Percentiles rank a stretch among this genome's conserved stretches.
Evolutionary conservation across 2,888 invertebrate genomes (phyloP).

Genomic region (Torymus tubicola): DNA sequence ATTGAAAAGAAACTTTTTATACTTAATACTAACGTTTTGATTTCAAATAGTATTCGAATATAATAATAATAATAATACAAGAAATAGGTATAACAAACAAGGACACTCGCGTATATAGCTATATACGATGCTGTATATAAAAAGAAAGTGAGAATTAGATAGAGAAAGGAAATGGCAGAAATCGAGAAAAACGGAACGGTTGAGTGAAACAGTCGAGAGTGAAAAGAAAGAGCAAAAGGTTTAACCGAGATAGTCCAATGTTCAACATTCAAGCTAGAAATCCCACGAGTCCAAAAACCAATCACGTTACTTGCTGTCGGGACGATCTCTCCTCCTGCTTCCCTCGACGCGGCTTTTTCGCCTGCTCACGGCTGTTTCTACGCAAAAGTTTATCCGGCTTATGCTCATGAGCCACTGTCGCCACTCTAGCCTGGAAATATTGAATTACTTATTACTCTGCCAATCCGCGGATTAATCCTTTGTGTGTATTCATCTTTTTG

Average conservation of each 20-base stretch:
- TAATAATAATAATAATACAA: too few species aligned
- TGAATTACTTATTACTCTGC: too few species aligned
- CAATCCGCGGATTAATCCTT: too few species aligned
- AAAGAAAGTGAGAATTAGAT: not conserved
- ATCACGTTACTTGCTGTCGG: constrained; percentile 37
- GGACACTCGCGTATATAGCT: too few species aligned
- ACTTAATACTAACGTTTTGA: too few species aligned
- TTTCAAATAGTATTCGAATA: too few species aligned
- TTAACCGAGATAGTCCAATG: constrained; percentile 29
- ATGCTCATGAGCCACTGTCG: not conserved
- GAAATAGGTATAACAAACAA: too few species aligned
- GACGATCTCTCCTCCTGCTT: constrained; percentile 15
- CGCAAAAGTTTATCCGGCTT: not conserved
- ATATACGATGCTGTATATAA: not conserved
- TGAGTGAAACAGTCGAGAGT: constrained; percentile 4
- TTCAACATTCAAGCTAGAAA: constrained; percentile 27
- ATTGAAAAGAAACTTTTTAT: too few species aligned
- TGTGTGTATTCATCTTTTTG: too few species aligned
- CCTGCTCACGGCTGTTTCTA: not conserved
- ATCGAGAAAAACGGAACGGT: constrained; percentile 13
- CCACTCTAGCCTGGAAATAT: not conserved
- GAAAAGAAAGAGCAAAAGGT: constrained; percentile 18
- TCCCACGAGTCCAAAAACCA: constrained; percentile 49
- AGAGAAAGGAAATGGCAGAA: not conserved
- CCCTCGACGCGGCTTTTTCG: not conserved